Base-by-base conservation (phyloP, 2,113 vertebrate species). In the Leucopsar rothschildi region DNA sequence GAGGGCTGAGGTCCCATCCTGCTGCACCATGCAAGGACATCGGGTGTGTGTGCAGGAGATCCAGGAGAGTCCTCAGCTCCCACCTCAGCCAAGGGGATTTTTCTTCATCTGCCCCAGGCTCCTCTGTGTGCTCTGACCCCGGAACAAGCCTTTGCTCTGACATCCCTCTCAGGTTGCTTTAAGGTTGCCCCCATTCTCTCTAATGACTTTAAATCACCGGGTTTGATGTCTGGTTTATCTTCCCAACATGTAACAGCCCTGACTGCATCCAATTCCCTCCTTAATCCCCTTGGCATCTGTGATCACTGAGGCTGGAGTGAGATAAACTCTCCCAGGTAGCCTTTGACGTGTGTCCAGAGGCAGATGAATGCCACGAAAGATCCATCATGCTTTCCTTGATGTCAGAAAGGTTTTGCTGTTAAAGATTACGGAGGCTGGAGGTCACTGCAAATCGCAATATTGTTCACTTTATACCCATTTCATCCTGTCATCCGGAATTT, bases 361-460 rank as follows among this genome's bases (percentile, higher is more conserved):
- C 69, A 78, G 42, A 72, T 47, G 50, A 9, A 16, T 23, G 57
- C 90, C 73, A 40, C 63, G 10, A 50, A 27, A 82, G 70, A 91
- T 91, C 94, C 83, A 95, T 96, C 93, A 82, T 14, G n/a, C 59
- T 96, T 83, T 82, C 83, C 91, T 86, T 15, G 85, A 87, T 65
- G 94, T 50, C 95, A 88, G 35, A 68, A 56, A 69, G 93, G 65
- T 57, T 63, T 92, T 84, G 71, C 66, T 96, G 1, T 61, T 68
- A 27, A 88, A 95, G 90, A 88, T 64, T 59, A 56, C 56, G 42
- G 81, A 92, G 55, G 65, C 57, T 86, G 55, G 44, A 95, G 88
- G 90, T 93, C 83, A 93, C 25, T 59, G 64, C 56, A 33, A 86
- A 77, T 83, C 69, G 83, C 66, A 78, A 6, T 37, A 29, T 27